Evolutionary conservation across 2,888 invertebrate genomes (phyloP).

Genomic region (Pachycephus smyrnensis): DNA sequence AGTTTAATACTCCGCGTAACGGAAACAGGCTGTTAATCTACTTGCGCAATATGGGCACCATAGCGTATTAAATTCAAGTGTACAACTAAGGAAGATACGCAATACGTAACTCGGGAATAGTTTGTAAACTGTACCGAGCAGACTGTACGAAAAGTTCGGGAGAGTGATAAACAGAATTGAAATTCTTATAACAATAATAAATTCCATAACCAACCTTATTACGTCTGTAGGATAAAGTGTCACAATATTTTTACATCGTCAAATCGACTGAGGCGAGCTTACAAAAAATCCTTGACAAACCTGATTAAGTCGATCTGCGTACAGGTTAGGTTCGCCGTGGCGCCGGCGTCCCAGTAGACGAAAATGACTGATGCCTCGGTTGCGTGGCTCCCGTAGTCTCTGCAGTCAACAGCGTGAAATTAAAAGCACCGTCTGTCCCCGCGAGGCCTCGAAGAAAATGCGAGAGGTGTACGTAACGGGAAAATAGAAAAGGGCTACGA

Average conservation of each 20-base stretch:
- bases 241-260: not conserved
- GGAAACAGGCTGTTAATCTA: not conserved
- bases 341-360: conserved; percentile 15
- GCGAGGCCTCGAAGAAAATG: conserved; percentile 29
- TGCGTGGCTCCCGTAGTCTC: conserved; percentile 35
- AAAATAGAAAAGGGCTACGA: conserved; percentile 25
- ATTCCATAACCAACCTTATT: not conserved
- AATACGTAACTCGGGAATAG: not conserved
- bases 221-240: not conserved
- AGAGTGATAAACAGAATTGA: not conserved
- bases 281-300: not conserved
- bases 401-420: conserved; percentile 50
- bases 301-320: not conserved
- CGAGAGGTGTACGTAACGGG: conserved; percentile 23
- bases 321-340: not conserved
- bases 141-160: not conserved
- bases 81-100: not conserved
- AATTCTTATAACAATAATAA: not conserved
- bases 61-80: not conserved
- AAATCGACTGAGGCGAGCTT: not conserved
- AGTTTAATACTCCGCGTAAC: not conserved
- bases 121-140: not conserved
- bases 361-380: conserved; percentile 43
- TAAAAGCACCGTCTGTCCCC: conserved; percentile 40
- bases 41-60: not conserved